Evolutionary conservation across 64 coral and sea anemone genomes (phyloP).

Genomic region (Montipora sp.): DNA sequence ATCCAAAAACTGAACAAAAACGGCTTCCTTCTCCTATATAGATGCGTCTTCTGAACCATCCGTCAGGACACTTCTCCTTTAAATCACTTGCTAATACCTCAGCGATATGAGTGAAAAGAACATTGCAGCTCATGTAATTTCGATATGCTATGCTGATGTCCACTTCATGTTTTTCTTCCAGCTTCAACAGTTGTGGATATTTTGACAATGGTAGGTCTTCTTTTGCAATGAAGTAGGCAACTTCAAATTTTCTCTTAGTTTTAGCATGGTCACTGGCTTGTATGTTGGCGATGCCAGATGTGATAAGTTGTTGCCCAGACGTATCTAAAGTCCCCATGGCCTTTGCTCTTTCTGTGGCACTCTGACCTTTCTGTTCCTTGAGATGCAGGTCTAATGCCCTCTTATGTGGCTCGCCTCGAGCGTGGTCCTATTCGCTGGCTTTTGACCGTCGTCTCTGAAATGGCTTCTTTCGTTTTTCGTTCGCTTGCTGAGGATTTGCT

Average conservation of each 20-base stretch:
- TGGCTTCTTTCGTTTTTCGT: no score
- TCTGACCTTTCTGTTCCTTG: conserved; percentile 50
- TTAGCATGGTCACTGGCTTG: conserved; percentile 56
- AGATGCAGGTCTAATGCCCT: conserved; percentile 67
- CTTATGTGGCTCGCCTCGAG: conserved; percentile 35
- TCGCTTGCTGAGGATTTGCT: no score
- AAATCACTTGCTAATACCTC: conserved; percentile 65
- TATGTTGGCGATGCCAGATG: conserved; percentile 70
- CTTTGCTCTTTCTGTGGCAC: conserved; percentile 69
- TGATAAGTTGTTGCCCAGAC: conserved; percentile 56
- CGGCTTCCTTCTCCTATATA: conserved; percentile 68
- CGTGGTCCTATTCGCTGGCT: neutral
- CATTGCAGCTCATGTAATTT: conserved; percentile 64
- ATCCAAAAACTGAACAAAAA: conserved; percentile 78
- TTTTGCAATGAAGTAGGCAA: conserved; percentile 85
- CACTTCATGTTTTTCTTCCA: conserved; percentile 82
- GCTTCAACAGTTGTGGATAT: conserved; percentile 65
- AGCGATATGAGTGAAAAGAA: conserved; percentile 65
- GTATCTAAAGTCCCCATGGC: conserved; percentile 51
- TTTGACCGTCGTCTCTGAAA: no score
- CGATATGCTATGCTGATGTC: conserved; percentile 69
- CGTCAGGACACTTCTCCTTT: conserved; percentile 72
- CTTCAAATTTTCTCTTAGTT: conserved; percentile 80
- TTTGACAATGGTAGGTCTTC: conserved; percentile 77
- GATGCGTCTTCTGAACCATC: conserved; percentile 77